Evolutionary conservation across 2,888 invertebrate genomes (phyloP).

Genomic region (Germaria angustata): DNA sequence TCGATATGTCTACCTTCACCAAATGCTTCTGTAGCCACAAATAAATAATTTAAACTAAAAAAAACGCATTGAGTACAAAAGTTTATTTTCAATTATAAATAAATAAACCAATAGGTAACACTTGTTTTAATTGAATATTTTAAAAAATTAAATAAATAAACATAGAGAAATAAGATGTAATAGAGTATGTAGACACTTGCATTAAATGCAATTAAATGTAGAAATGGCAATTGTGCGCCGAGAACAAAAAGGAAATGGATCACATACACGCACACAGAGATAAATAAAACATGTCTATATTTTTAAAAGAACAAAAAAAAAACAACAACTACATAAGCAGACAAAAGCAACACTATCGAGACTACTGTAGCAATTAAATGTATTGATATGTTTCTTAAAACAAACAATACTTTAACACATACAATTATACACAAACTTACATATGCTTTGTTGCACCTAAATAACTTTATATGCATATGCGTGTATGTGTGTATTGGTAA

Average conservation of each 20-base stretch:
- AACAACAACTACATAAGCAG: neutral
- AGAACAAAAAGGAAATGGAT: constrained; percentile 4
- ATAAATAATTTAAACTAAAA: constrained; percentile 40
- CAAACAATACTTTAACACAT: constrained; percentile 11
- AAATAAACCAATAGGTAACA: constrained; percentile 63
- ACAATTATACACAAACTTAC: neutral
- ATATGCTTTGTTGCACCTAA: neutral
- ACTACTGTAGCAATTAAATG: constrained; percentile 49
- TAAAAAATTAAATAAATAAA: constrained; percentile 33
- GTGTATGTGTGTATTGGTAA: neutral
- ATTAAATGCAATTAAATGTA: constrained; percentile 58
- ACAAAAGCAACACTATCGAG: constrained; percentile 21
- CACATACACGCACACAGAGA: neutral
- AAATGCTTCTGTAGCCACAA: neutral
- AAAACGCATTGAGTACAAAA: constrained; percentile 6
- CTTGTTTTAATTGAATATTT: constrained; percentile 62
- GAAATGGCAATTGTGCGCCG: constrained; percentile 35
- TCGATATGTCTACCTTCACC: too few relatives aligned
- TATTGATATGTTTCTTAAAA: constrained; percentile 53
- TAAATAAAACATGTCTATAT: neutral
- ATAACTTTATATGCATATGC: neutral
- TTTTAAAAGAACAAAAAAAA: too few relatives aligned
- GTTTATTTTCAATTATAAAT: constrained; percentile 13
- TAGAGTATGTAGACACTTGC: constrained; percentile 26
- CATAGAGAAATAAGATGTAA: constrained; percentile 22